These are phyloP conservation scores for Scalopus aquaticus DNA, from an alignment of 2,113 vertebrate species.

Conservation along the genomic window DNA sequence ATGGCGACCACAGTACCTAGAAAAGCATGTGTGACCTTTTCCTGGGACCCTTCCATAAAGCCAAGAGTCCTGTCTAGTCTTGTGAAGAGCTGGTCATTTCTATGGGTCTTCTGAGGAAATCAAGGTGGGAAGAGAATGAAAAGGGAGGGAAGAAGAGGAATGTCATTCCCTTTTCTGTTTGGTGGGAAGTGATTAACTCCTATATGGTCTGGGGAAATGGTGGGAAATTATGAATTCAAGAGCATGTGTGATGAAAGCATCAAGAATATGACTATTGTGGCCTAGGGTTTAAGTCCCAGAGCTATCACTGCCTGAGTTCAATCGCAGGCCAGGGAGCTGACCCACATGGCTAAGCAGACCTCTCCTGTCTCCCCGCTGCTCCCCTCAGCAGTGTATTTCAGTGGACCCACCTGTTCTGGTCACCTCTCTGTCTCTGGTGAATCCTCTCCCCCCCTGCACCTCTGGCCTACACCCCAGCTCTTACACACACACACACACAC, in stretches of 20 bases:
- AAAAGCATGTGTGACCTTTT: background rate
- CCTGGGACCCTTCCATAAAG: background rate
- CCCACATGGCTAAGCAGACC: too few relatives aligned
- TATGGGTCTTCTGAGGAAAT: background rate
- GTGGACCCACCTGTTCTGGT: too few relatives aligned
- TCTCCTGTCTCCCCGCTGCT: too few relatives aligned
- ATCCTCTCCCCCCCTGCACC: too few relatives aligned
- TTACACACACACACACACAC: too few relatives aligned
- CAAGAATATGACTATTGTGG: background rate
- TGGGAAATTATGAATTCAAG: background rate
- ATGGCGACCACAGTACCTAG: background rate
- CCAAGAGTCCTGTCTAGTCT: background rate
- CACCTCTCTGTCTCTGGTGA: too few relatives aligned
- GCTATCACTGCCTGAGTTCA: too few relatives aligned
- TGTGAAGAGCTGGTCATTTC: background rate
- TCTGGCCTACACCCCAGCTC: too few relatives aligned
- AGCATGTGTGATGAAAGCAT: background rate
- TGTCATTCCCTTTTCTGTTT: background rate
- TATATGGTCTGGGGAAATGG: background rate
- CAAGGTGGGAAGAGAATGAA: background rate
- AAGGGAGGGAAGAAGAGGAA: background rate
- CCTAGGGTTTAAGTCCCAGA: too few relatives aligned
- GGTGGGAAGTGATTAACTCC: background rate
- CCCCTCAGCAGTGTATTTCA: too few relatives aligned
- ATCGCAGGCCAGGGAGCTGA: too few relatives aligned